Base-by-base conservation (phyloP, 2,888 invertebrate species). In the Loripinus fragilis region DNA sequence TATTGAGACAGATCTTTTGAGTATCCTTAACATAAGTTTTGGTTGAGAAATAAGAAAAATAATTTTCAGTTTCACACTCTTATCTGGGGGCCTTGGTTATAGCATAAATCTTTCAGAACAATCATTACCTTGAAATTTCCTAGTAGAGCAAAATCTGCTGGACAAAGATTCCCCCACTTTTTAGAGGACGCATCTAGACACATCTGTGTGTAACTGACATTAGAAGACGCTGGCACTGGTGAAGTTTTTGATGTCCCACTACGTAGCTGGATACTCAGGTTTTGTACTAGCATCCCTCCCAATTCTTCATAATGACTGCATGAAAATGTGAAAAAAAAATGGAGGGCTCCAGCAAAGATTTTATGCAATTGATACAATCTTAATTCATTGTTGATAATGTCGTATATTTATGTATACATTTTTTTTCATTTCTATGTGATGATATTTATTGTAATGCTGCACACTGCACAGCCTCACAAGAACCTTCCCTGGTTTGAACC, bases 81-180 rank as follows among this genome's bases (percentile, higher is more conserved):
- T 12, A 45, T 45, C 10, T 45, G 17, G 45, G n/a, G 17, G 3
- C 45, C 20, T 15, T 20, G 20, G n/a, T 17, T 12, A 20, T 17
- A 3, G 17, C 45, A 20, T 20, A 45, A 41, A 41, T 15, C 41
- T 41, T 7, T 41, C 41, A 10, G 41, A 10, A 7, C 41, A 41
- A 41, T 10, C 15, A 45, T 45, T 52, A 52, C 52, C 52, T 60
- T 60, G 28, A 60, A 60, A 33, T 60, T 60, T 60, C 60, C 60
- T 1, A 60, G n/a, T 30, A 60, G 20, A 20, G 60, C 60, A 3
- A 60, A 7, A 17, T 60, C 60, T 2, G 33, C 60, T 60, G 60
- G 33, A 23, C 33, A 60, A 5, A 60, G 30, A 15, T 33, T 33
- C 1, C 60, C 60, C 60, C 60, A 60, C 15, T 20, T 33, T 20